Evolutionary conservation across 1,140 invertebrate genomes (phyloP).

Genomic region (Drosophila varians): DNA sequence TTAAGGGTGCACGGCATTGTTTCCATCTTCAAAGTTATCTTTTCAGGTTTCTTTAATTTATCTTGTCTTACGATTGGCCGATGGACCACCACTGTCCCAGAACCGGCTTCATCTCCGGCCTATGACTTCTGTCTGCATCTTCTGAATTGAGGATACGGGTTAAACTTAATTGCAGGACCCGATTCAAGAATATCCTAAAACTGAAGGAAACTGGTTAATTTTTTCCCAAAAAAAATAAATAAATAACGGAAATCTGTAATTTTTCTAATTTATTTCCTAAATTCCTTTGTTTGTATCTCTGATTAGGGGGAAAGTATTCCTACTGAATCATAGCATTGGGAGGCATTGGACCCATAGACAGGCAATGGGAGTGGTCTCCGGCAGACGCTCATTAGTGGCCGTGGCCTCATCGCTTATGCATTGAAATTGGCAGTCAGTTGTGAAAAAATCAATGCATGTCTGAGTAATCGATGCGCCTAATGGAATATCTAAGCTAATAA

Average conservation of each 20-base stretch:
- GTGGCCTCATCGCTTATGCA: constrained; percentile 72
- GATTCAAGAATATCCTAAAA: constrained; percentile 2
- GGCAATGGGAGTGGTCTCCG: not conserved
- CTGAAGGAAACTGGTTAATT: constrained; percentile 49
- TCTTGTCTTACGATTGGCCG: constrained; percentile 38
- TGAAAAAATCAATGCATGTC: constrained; percentile 81
- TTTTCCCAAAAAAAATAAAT: constrained; percentile 30
- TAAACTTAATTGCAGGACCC: constrained; percentile 63
- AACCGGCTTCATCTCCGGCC: constrained; percentile 3
- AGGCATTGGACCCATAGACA: not conserved
- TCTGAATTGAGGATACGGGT: constrained; percentile 33
- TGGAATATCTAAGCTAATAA: constrained; percentile 81
- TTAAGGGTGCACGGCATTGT: constrained; percentile 23
- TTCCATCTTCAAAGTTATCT: constrained; percentile 1
- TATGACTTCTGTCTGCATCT: constrained; percentile 68
- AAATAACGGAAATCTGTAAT: constrained; percentile 19
- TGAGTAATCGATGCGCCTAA: constrained; percentile 79
- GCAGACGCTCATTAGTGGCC: constrained; percentile 61
- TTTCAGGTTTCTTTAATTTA: constrained; percentile 10
- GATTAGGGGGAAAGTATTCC: not conserved
- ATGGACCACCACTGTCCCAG: constrained; percentile 30
- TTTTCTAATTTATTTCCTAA: constrained; percentile 23
- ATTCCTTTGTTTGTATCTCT: too few species aligned
- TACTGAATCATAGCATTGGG: not conserved
- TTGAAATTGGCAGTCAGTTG: constrained; percentile 80